Evolutionary conservation across 2,888 invertebrate species (phyloP), one percentile per base, ranked within the genome.

Genomic region (Andrena bicolor): DNA sequence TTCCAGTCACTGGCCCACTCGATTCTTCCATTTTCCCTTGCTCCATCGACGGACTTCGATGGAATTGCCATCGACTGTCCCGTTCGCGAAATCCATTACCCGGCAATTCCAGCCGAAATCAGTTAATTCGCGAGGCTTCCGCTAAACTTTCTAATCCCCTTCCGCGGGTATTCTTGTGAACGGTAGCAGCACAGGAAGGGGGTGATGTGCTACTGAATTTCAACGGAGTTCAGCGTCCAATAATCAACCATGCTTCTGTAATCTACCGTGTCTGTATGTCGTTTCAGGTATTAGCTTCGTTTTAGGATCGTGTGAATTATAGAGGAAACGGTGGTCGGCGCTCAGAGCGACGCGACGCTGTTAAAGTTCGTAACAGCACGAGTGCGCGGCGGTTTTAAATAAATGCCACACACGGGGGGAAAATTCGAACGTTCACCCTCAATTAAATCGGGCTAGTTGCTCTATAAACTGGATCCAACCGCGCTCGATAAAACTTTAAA

Each of bases 401-500:
- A 70, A 70, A 70, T 35, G 41, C 32, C 58, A 20, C 32, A 32
- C 61, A 2, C 2, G 10, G 30, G 26, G 53, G 56, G 20, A 56
- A 13, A 48, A 58, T 41, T 60, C 28, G 49, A 32, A 26, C 32
- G 41, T 32, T 64, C 53, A 49, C 20, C 49, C 20, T 51, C 60
- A 10, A 78, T 66, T 61, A 78, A 66, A 51, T 41, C 16, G 71
- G 8, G 28, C 30, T 32, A 69, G 61, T 32, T 32, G 41, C 41
- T 41, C 35, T 53, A 61, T 66, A 63, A 68, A 58, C 16, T 20
- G 20, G 20, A 30, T 48, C 26, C 32, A 23, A 30, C 28, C 48
- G 10, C 30, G 41, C 13, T 20, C 32, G 63, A 69, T 69, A 69
- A 64, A 64, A 32, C 49, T 72, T 64, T 49, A 72, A 76, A 76